Evolutionary conservation across 2,113 vertebrate genomes (phyloP).

Genomic region (Forbesichthys agassizii): DNA sequence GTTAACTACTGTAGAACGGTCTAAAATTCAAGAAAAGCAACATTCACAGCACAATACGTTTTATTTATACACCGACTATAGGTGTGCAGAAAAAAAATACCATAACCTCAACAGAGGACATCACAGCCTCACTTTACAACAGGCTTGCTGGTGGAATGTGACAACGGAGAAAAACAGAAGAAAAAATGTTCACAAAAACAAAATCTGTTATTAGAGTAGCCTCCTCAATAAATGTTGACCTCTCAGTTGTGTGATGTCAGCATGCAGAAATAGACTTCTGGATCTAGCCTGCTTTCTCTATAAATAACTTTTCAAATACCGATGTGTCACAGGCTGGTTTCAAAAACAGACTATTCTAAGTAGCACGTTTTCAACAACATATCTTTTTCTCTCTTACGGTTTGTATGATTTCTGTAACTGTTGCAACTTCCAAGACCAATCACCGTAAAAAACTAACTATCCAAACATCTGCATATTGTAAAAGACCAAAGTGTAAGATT

Average conservation of each 20-base stretch:
- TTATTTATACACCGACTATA: conserved; percentile 64
- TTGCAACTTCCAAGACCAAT: too few relatives aligned
- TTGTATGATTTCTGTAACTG: too few relatives aligned
- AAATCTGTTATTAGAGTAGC: conserved; percentile 45
- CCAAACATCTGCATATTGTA: conserved; percentile 28
- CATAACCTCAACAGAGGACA: conserved; percentile 46
- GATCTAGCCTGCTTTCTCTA: too few relatives aligned
- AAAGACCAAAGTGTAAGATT: background rate
- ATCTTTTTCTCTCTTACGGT: too few relatives aligned
- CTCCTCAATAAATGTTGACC: conserved; percentile 68
- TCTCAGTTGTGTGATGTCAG: conserved; percentile 24
- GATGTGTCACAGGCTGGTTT: too few relatives aligned
- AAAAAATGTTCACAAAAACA: conserved; percentile 33
- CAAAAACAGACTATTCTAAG: too few relatives aligned
- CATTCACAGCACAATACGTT: conserved; percentile 33
- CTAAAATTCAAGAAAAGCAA: conserved; percentile 1
- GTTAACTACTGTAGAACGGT: too few relatives aligned
- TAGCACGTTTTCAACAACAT: too few relatives aligned
- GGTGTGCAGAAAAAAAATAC: conserved; percentile 57
- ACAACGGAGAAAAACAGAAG: conserved; percentile 45
- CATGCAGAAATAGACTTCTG: too few relatives aligned
- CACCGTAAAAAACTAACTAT: conserved; percentile 9
- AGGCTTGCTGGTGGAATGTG: conserved; percentile 57
- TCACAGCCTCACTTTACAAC: conserved; percentile 48
- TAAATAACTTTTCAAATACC: too few relatives aligned